A percentile compares a stretch with the other conserved stretches of the same genome.
Conservation (phyloP, 2,113 vertebrate genomes). For the Micronisus gabar region DNA sequence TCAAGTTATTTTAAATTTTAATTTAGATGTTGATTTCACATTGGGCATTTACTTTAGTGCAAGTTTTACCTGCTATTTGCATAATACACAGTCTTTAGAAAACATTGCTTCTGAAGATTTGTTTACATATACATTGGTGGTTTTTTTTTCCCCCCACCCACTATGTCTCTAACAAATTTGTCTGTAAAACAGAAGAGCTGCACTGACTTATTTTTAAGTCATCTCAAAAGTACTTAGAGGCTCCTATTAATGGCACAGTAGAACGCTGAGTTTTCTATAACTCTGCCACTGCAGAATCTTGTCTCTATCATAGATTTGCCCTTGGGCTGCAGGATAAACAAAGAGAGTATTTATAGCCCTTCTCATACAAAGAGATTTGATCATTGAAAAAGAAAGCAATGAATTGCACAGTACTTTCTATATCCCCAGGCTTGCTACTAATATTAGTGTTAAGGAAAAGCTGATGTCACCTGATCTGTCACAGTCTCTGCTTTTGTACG, state of each 20-base stretch:
- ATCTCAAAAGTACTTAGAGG: constrained; percentile 20
- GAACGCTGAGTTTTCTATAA: constrained; percentile 9
- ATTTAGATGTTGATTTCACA: background rate
- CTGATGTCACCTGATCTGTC: constrained; percentile 33
- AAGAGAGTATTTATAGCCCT: constrained; percentile 35
- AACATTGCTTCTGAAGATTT: background rate
- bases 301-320: constrained; percentile 17
- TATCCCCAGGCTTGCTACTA: background rate
- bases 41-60: background rate
- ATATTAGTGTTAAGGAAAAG: constrained; percentile 23
- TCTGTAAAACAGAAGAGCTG: background rate
- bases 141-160: background rate
- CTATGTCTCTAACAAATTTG: background rate
- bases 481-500: background rate
- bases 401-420: background rate
- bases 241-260: constrained; percentile 2
- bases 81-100: background rate
- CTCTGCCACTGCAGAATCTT: constrained; percentile 9
- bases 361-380: constrained; percentile 10
- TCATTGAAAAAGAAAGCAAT: constrained; percentile 11
- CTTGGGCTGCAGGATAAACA: constrained; percentile 51
- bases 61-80: background rate
- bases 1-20: background rate
- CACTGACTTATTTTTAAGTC: constrained; percentile 43
- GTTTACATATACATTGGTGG: background rate